Percentiles rank a stretch among this genome's conserved stretches.
phyloP scores from a whole-genome alignment of 2,888 invertebrate genomes.

The Sinohyriopsis cumingii region DNA sequence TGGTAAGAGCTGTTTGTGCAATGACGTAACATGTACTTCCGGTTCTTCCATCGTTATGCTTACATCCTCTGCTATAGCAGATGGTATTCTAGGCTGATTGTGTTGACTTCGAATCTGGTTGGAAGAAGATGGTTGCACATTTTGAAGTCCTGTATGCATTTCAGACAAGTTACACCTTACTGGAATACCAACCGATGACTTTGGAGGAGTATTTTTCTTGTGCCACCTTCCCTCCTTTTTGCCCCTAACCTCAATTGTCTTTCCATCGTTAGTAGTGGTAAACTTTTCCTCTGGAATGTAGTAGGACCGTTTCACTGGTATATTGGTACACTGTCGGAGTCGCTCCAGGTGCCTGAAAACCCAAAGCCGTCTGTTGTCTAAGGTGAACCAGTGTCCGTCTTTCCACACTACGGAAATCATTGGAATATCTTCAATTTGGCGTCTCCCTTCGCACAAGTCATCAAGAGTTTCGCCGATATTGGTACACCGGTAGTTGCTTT shows the following conservation, averaged over 20 bases:
- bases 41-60: too few relatives aligned
- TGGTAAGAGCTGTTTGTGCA: too few relatives aligned
- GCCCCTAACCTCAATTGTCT: not conserved
- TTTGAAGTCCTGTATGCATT: too few relatives aligned
- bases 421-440: conserved; percentile 1
- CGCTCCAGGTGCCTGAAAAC: conserved; percentile 6
- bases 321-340: not conserved
- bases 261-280: conserved; percentile 1
- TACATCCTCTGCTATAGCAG: too few relatives aligned
- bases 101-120: too few relatives aligned
- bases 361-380: conserved; percentile 7
- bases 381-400: conserved; percentile 3
- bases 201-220: not conserved
- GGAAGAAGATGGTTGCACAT: too few relatives aligned
- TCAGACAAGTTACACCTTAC: too few relatives aligned
- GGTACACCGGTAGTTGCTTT: not conserved
- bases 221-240: not conserved
- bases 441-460: not conserved
- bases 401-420: not conserved
- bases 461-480: not conserved
- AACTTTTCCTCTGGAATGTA: conserved; percentile 1
- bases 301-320: not conserved
- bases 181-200: too few relatives aligned
- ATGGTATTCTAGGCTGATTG: too few relatives aligned
- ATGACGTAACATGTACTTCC: too few relatives aligned